Percentiles rank a stretch among this genome's conserved stretches.
Evolutionary conservation across 92 coral and sea anemone genomes (phyloP).

Genomic region (Ricordea florida): DNA sequence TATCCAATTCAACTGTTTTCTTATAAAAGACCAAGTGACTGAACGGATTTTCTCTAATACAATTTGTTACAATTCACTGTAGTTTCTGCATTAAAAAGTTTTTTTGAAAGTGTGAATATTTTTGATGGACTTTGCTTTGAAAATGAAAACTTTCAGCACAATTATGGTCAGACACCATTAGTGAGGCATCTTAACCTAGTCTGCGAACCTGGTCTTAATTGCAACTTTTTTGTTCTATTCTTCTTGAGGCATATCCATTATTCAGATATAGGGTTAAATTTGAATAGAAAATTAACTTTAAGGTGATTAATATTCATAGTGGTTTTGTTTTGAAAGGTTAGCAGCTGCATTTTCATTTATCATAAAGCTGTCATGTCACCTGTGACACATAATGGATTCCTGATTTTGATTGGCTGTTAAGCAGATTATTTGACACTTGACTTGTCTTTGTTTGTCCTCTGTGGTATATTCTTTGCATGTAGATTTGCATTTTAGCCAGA

Average conservation of each 20-base stretch:
- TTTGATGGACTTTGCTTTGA: not conserved
- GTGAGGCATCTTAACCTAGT: not conserved
- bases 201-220: not conserved
- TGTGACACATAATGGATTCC: constrained; percentile 50
- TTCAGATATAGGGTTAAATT: constrained; percentile 49
- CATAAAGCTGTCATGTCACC: constrained; percentile 73
- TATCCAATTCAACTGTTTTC: too few species aligned
- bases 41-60: too few species aligned
- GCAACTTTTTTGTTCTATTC: not conserved
- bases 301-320: constrained; percentile 72
- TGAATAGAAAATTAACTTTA: constrained; percentile 62
- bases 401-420: constrained; percentile 67
- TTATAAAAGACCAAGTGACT: too few species aligned
- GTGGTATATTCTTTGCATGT: constrained; percentile 50
- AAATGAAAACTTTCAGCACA: not conserved
- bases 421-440: constrained; percentile 40
- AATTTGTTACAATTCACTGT: too few species aligned
- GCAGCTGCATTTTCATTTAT: constrained; percentile 85
- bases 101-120: not conserved
- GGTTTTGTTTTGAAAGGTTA: constrained; percentile 1
- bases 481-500: constrained; percentile 75
- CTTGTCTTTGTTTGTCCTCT: constrained; percentile 70
- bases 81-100: too few species aligned
- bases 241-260: not conserved
- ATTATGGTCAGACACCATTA: not conserved